Evolutionary conservation across 2,888 invertebrate species (phyloP), one percentile per base, ranked within the genome.

Genomic region (Pristionchus entomophagus): DNA sequence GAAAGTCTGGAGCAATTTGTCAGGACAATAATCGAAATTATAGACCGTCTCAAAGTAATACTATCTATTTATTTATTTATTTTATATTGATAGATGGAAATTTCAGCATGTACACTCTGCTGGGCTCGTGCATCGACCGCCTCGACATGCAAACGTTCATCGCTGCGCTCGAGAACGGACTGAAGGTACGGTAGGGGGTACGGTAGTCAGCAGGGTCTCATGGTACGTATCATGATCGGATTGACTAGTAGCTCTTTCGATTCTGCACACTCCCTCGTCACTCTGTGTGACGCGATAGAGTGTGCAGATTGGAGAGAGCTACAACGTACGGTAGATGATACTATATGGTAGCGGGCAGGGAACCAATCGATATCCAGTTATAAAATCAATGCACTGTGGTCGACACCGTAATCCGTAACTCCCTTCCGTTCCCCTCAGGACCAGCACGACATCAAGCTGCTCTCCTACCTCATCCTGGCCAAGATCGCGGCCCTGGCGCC

Each of bases 381-480:
- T n/a, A n/a, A n/a, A n/a, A n/a, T n/a, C n/a, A n/a, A n/a, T n/a
- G n/a, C n/a, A n/a, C n/a, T n/a, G n/a, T n/a, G n/a, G n/a, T n/a
- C n/a, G n/a, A n/a, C n/a, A 80, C 73, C 41, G 73, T 41, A 73
- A 73, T 26, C 73, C 3, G n/a, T n/a, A n/a, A n/a, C n/a, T n/a
- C 73, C 0, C 14, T n/a, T 12, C 14, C n/a, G 0, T 35, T 69
- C 45, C 65, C 56, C 51, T 59, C 53, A 45, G 53, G 83, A 86
- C 84, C 95, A 95, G 89, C 95, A 95, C 89, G 95, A 95, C 91
- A 95, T 99, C 93, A 99, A 99, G 95, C 98, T 99, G 97, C 95
- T 99, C 90, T 98, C 99, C 10, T 99, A 99, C 94, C 96, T 99
- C 88, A 99, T 99, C 97, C 96, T 98, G 84, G 97, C 97, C 1